A percentile compares a stretch with the other conserved stretches of the same genome.
phyloP scores from a whole-genome alignment of 2,113 vertebrate genomes.

The Alces alces region DNA sequence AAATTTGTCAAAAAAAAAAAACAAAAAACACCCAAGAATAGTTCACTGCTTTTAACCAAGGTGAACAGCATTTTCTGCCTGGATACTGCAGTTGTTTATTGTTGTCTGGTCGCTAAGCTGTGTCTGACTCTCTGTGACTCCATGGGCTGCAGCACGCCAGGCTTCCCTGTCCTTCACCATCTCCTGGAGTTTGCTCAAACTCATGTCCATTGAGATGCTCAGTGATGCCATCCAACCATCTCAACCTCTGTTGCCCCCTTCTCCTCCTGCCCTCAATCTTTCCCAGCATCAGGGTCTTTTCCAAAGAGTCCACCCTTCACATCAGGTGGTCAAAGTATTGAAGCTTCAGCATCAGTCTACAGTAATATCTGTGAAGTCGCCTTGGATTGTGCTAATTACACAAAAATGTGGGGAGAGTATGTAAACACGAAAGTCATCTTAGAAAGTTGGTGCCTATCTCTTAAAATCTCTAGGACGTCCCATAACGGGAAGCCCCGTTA shows the following conservation, averaged over 20 bases:
- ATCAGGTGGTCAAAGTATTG: neutral
- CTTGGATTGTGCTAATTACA: neutral
- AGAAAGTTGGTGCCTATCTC: neutral
- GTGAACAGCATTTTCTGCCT: constrained; percentile 33
- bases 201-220: neutral
- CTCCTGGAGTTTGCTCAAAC: neutral
- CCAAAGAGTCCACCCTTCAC: neutral
- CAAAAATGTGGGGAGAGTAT: neutral
- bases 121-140: neutral
- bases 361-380: constrained; percentile 1
- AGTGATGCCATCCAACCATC: neutral
- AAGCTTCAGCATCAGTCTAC: neutral
- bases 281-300: neutral
- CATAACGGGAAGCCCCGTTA: neutral
- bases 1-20: neutral
- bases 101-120: neutral
- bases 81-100: neutral
- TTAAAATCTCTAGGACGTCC: neutral
- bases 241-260: neutral
- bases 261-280: neutral
- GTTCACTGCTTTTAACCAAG: neutral
- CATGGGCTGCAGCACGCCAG: neutral
- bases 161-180: neutral
- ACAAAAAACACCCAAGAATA: neutral
- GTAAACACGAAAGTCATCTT: neutral